phyloP scores from a whole-genome alignment of 2,888 invertebrate genomes.

The Saturnia japonica region DNA sequence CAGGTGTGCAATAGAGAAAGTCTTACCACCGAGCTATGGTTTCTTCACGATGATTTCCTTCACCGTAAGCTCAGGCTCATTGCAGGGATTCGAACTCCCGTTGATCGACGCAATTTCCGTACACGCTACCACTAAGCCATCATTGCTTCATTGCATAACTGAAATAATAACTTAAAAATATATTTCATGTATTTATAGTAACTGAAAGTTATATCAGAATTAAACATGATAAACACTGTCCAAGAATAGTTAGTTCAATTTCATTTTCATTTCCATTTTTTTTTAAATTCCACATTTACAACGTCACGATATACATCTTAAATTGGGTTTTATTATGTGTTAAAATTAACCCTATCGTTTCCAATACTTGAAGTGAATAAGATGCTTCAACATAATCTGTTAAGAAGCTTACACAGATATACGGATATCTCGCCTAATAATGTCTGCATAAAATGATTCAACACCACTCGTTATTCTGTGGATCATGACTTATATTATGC shows the following conservation, averaged over 20 bases:
- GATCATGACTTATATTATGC: background rate
- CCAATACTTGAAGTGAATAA: background rate
- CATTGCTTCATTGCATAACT: no score
- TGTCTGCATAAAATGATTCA: background rate
- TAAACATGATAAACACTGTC: background rate
- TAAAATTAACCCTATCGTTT: background rate
- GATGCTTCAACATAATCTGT: background rate
- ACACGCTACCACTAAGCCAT: no score
- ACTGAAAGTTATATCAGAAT: background rate
- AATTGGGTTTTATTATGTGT: background rate
- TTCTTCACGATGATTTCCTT: no score
- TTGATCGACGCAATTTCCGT: no score
- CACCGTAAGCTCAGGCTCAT: no score
- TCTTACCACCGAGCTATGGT: no score
- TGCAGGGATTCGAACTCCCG: no score
- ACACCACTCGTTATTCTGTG: background rate
- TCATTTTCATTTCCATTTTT: background rate
- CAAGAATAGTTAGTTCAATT: background rate
- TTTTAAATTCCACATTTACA: background rate
- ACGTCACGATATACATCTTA: background rate
- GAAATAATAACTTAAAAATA: background rate
- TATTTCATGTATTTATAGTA: background rate
- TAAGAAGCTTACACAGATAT: background rate
- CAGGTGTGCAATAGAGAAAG: no score
- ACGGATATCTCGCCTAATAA: background rate